These are phyloP conservation scores for Falco punctatus DNA, from an alignment of 2,113 vertebrate genomes.

Conservation along the genomic window DNA sequence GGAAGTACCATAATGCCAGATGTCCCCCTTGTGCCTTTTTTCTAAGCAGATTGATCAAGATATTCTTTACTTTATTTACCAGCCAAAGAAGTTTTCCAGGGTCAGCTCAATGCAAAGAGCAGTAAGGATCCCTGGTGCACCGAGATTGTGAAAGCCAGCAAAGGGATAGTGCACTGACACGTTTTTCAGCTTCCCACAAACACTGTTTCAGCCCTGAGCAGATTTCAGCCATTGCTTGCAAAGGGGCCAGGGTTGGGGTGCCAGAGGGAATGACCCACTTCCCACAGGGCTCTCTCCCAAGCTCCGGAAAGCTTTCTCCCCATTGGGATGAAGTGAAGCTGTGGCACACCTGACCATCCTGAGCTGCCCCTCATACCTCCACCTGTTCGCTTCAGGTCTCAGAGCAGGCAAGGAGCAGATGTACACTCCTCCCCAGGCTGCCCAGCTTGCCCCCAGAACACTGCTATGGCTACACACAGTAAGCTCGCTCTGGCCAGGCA, in stretches of 20 bases:
- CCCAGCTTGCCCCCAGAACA: background rate
- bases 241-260: accelerated
- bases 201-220: background rate
- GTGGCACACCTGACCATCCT: background rate
- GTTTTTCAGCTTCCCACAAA: background rate
- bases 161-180: background rate
- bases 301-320: background rate
- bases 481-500: background rate
- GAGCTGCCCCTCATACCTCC: background rate
- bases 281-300: background rate
- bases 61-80: background rate
- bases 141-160: background rate
- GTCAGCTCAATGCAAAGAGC: background rate
- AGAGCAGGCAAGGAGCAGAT: background rate
- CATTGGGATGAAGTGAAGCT: background rate
- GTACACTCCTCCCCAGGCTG: background rate
- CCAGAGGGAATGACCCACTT: background rate
- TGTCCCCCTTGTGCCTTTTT: background rate
- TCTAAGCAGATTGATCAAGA: background rate
- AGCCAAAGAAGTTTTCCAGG: background rate
- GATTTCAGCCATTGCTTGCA: background rate
- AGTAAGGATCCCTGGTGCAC: background rate
- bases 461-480: too few relatives aligned
- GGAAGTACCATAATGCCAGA: background rate
- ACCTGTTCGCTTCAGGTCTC: accelerated